phyloP scores from a whole-genome alignment of 2,797 vertebrate genomes.

The Podargus strigoides region DNA sequence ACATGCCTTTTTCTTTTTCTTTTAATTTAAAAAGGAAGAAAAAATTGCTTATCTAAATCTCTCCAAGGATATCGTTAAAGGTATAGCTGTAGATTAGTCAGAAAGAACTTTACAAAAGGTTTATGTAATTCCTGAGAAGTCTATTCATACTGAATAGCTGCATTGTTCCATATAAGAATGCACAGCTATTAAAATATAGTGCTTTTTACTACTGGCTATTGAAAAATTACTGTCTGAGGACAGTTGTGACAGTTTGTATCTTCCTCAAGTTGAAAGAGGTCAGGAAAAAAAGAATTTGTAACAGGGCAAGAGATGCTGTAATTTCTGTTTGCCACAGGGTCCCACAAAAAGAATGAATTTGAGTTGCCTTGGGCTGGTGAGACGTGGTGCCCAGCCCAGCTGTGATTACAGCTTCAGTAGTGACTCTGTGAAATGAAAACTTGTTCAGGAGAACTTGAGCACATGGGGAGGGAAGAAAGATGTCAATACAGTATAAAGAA shows the following conservation, averaged over 20 bases:
- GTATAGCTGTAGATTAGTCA: neutral
- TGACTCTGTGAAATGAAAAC: neutral
- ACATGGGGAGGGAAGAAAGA: neutral
- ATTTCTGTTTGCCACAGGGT: constrained; percentile 42
- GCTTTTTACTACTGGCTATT: constrained; percentile 47
- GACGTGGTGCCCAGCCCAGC: neutral
- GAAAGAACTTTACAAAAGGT: constrained; percentile 1
- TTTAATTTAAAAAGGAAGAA: neutral
- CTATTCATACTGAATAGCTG: constrained; percentile 18
- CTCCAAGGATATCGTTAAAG: constrained; percentile 25
- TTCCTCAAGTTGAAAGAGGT: constrained; percentile 16
- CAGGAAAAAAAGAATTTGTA: constrained; percentile 19
- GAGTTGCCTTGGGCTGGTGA: neutral
- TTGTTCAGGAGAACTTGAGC: neutral
- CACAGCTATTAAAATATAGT: constrained; percentile 43
- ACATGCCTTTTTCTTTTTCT: neutral
- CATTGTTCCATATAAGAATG: constrained; percentile 30
- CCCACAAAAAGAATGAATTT: neutral
- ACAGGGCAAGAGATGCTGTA: neutral
- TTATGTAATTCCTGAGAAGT: constrained; percentile 22
- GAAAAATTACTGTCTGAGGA: constrained; percentile 57
- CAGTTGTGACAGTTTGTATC: constrained; percentile 43
- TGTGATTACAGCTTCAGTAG: neutral
- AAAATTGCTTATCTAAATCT: neutral
- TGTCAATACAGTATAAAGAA: neutral